phyloP scores from a whole-genome alignment of 2,888 invertebrate species.

The Antheraea yamamai region DNA sequence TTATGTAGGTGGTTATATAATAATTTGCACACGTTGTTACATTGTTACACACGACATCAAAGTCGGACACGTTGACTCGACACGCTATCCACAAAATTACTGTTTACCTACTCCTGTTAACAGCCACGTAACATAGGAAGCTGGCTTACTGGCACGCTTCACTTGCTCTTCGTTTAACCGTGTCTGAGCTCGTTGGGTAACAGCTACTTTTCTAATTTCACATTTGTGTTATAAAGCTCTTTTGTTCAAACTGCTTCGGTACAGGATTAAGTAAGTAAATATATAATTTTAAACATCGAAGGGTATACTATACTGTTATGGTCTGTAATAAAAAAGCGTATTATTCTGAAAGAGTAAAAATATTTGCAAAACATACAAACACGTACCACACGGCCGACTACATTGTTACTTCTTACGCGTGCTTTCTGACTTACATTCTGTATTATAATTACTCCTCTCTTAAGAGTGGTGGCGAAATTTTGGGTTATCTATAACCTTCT shows the following conservation, averaged over 20 bases:
- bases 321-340: not conserved
- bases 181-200: slow-evolving; percentile 6
- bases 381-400: too few relatives aligned
- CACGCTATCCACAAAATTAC: slow-evolving; percentile 19
- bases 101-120: slow-evolving; percentile 20
- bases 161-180: slow-evolving; percentile 9
- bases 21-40: not conserved
- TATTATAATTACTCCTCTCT: too few relatives aligned
- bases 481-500: too few relatives aligned
- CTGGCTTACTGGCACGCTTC: slow-evolving; percentile 16
- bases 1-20: not conserved
- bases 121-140: slow-evolving; percentile 19
- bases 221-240: not conserved
- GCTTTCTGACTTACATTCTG: too few relatives aligned
- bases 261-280: not conserved
- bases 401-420: too few relatives aligned
- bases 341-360: not conserved
- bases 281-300: not conserved
- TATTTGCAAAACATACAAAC: not conserved
- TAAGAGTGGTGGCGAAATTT: too few relatives aligned
- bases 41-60: slow-evolving; percentile 1
- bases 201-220: slow-evolving; percentile 8
- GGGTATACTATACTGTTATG: not conserved
- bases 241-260: not conserved
- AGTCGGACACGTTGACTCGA: slow-evolving; percentile 13